Base-by-base conservation (phyloP, 2,888 invertebrate genomes). In the Cynaeus angustus region DNA sequence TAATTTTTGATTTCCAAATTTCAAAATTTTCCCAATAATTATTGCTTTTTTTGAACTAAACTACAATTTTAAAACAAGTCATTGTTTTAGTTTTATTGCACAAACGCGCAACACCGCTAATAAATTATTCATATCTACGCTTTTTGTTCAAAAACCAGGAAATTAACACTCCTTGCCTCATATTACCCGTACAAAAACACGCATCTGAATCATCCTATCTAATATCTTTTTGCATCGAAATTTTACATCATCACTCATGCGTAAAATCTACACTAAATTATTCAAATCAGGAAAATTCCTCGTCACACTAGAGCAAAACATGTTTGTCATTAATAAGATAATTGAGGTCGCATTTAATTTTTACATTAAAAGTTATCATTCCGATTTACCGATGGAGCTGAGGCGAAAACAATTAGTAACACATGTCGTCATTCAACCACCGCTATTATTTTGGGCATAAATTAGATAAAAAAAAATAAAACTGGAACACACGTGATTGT, bases 261-360 rank as follows among this genome's bases (percentile, higher is more conserved):
- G 46, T 59, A 33, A 46, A 59, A 33, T 46, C 46, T 33, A 13
- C 12, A 59, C 13, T 33, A 33, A 59, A 30, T 59, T 59, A 46
- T 59, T 30, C 30, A 13, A 45, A 33, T 33, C 46, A 48, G 59
- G 46, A 59, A 59, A 46, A 28, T 59, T 59, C 45, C 59, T 21
- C 30, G 33, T 28, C n/a, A 30, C 46, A 48, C 33, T 8, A 48
- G 28, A 21, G 59, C 59, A 59, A 59, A 59, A 59, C 59, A 59
- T 59, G 59, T 59, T 59, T 59, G 59, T 59, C 46, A 46, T 14
- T 46, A 56, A 37, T 37, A 56, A 41, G 43, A 56, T 56, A 56
- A 38, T 10, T 9, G 56, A 56, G 56, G 56, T 56, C 56, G 56
- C 30, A 16, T n/a, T 14, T 5, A 12, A 55, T 55, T 55, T 55